Conservation (phyloP, 1,140 invertebrate species). For the Orius insidiosus region DNA sequence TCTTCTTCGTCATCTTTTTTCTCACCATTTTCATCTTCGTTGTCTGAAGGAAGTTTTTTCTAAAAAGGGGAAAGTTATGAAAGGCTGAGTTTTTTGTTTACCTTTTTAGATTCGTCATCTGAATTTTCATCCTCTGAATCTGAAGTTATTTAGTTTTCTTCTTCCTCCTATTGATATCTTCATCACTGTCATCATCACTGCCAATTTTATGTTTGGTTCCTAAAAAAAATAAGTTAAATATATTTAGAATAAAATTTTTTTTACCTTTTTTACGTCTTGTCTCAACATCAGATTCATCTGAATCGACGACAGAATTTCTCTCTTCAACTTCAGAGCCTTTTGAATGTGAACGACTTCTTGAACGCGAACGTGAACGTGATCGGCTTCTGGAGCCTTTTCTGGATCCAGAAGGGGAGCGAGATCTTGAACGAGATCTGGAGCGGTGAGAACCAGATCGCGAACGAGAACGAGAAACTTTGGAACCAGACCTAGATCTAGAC, state of each 20-base stretch:
- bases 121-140: constrained; percentile 22
- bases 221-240: not conserved
- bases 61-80: constrained; percentile 3
- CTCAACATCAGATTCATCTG: constrained; percentile 19
- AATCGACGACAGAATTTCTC: constrained; percentile 21
- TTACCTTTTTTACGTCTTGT: constrained; percentile 13
- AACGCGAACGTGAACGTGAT: constrained; percentile 20
- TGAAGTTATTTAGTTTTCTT: constrained; percentile 16
- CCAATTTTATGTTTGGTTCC: not conserved
- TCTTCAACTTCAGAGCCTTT: constrained; percentile 21
- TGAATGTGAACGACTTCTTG: constrained; percentile 17
- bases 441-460: constrained; percentile 21
- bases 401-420: constrained; percentile 17
- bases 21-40: constrained; percentile 9
- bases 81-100: not conserved
- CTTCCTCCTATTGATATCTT: constrained; percentile 5
- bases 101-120: not conserved
- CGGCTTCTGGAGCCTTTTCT: constrained; percentile 7
- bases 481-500: constrained; percentile 13
- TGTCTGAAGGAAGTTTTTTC: constrained; percentile 13
- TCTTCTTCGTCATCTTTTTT: constrained; percentile 24
- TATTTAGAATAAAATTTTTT: not conserved
- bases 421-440: constrained; percentile 14
- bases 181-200: constrained; percentile 12
- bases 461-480: constrained; percentile 5